A percentile compares a stretch with the other conserved stretches of the same genome.
These are phyloP conservation scores for Eidolon dupreanum DNA, from an alignment of 2,797 vertebrate genomes.

Conservation along the genomic window DNA sequence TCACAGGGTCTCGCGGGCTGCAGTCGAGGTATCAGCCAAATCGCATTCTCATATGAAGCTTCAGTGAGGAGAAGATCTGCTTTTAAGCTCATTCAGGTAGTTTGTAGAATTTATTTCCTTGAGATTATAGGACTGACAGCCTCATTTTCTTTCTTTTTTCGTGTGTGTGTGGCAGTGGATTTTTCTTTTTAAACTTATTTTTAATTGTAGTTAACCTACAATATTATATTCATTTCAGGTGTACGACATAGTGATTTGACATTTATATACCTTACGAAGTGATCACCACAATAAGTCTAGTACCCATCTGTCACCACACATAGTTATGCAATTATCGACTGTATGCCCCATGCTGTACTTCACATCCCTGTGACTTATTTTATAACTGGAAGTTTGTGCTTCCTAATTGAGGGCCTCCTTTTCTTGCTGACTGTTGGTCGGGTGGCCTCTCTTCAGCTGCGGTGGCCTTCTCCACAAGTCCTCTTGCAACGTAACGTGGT, in stretches of 20 bases:
- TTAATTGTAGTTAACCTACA: background rate
- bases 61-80: background rate
- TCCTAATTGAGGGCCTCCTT: background rate
- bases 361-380: background rate
- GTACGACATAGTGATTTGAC: background rate
- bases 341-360: background rate
- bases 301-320: background rate
- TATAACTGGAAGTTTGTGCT: background rate
- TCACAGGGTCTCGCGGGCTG: background rate
- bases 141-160: background rate
- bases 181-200: background rate
- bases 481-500: too few species aligned
- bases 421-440: background rate
- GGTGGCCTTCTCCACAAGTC: background rate
- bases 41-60: background rate
- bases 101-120: background rate
- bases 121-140: background rate
- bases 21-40: background rate
- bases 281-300: background rate
- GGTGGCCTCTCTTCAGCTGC: background rate
- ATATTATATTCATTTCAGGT: background rate
- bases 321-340: background rate
- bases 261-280: background rate
- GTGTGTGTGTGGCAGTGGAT: background rate
- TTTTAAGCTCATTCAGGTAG: background rate